phyloP scores from a whole-genome alignment of 2,797 vertebrate genomes.

The Phrynocephalus guinanensis region DNA sequence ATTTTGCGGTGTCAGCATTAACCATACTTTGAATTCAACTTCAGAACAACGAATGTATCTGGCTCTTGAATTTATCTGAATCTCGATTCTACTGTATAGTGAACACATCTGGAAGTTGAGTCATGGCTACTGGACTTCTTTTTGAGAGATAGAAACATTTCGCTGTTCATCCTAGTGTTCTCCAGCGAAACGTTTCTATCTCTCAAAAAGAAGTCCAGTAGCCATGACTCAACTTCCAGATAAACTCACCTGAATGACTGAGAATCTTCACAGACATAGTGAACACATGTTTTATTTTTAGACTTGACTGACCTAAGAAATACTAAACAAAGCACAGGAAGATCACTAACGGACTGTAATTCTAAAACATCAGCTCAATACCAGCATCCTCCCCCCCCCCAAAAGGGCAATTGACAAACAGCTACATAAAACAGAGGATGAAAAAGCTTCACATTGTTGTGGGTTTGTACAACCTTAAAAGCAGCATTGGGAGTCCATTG shows the following conservation, averaged over 20 bases:
- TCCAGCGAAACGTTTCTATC: too few relatives aligned
- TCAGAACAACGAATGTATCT: slow-evolving; percentile 31
- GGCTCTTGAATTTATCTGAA: neutral
- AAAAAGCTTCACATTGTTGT: neutral
- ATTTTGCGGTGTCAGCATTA: neutral
- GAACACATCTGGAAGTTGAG: neutral
- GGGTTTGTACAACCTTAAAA: neutral
- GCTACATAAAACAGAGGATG: neutral
- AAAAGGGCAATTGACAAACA: neutral
- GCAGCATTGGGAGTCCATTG: neutral
- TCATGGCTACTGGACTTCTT: too few relatives aligned
- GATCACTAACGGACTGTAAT: neutral
- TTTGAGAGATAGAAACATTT: too few relatives aligned
- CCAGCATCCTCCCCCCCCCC: neutral
- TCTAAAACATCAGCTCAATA: slow-evolving; percentile 1
- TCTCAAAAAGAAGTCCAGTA: too few relatives aligned
- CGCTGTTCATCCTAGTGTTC: too few relatives aligned
- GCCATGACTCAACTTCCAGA: too few relatives aligned
- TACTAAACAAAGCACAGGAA: neutral
- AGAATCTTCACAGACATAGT: neutral
- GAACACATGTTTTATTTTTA: neutral
- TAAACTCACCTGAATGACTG: too few relatives aligned
- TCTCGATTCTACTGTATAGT: neutral
- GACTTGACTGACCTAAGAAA: neutral
- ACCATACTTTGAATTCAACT: neutral